Evolutionary conservation across 2,113 vertebrate species (phyloP).

Genomic region (Rhea americana): DNA sequence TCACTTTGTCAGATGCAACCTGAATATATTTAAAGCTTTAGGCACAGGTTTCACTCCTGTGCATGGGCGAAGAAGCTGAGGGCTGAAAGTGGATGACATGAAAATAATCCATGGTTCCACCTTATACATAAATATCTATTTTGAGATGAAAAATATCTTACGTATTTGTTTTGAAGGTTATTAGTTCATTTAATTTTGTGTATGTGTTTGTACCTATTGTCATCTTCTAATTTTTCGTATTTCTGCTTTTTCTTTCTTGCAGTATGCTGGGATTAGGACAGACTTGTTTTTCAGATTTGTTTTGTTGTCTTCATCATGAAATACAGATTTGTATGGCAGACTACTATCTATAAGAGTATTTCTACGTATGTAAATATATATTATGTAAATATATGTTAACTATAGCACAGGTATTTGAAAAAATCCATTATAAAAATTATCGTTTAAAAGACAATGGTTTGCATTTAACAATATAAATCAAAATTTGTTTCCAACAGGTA

Average conservation of each 20-base stretch:
- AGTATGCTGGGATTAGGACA: not conserved
- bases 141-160: not conserved
- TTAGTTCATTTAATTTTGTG: not conserved
- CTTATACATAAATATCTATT: not conserved
- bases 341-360: not conserved
- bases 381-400: not conserved
- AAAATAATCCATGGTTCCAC: not conserved
- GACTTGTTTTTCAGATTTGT: not conserved
- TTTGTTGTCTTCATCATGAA: not conserved
- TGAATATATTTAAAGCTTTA: not conserved
- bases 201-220: not conserved
- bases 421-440: not conserved
- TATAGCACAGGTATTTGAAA: not conserved
- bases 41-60: not conserved
- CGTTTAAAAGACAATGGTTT: not conserved
- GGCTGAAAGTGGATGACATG: not conserved
- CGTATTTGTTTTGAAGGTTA: not conserved
- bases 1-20: not conserved
- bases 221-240: not conserved
- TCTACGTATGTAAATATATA: not conserved
- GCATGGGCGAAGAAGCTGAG: not conserved
- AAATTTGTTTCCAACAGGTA: not conserved
- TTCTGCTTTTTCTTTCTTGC: not conserved
- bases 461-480: not conserved
- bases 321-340: not conserved